Evolutionary conservation across 1,140 invertebrate species (phyloP).

Genomic region (Drosophila nannoptera): DNA sequence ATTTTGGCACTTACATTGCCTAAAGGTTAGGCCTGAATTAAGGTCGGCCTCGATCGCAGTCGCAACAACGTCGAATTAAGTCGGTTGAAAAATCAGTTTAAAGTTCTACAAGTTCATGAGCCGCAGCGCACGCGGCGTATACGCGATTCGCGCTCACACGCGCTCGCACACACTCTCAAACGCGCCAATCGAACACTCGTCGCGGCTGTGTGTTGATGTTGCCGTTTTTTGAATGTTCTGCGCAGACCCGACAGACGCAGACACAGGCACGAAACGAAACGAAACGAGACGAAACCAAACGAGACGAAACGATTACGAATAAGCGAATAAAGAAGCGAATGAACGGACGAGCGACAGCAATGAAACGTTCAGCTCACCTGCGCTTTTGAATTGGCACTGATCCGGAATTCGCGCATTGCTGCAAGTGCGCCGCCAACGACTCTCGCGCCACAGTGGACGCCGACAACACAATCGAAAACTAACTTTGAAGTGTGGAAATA

Average conservation of each 20-base stretch:
- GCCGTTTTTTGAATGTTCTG: conserved; percentile 23
- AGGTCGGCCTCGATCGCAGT: conserved; percentile 22
- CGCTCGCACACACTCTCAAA: neutral
- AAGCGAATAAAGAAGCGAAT: neutral
- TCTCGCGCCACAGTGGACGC: conserved; percentile 35
- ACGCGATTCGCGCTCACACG: conserved; percentile 25
- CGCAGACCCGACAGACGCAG: conserved; percentile 28
- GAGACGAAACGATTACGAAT: conserved; percentile 9
- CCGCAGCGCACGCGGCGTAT: conserved; percentile 32
- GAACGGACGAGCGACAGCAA: conserved; percentile 22
- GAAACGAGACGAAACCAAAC: conserved; percentile 10
- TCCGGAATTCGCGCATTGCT: conserved; percentile 55
- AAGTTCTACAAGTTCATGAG: conserved; percentile 32
- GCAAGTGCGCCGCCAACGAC: conserved; percentile 38
- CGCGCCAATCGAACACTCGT: neutral
- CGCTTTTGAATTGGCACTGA: conserved; percentile 72
- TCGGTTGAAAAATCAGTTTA: conserved; percentile 15
- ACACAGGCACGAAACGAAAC: no score
- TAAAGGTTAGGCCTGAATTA: conserved; percentile 5
- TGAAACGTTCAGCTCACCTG: conserved; percentile 67
- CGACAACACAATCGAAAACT: neutral
- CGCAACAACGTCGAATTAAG: conserved; percentile 1
- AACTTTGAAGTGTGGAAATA: no score
- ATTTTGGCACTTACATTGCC: conserved; percentile 18
- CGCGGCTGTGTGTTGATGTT: conserved; percentile 14